Conservation (phyloP, 64 coral and sea anemone species). For the Trachythela sp. region DNA sequence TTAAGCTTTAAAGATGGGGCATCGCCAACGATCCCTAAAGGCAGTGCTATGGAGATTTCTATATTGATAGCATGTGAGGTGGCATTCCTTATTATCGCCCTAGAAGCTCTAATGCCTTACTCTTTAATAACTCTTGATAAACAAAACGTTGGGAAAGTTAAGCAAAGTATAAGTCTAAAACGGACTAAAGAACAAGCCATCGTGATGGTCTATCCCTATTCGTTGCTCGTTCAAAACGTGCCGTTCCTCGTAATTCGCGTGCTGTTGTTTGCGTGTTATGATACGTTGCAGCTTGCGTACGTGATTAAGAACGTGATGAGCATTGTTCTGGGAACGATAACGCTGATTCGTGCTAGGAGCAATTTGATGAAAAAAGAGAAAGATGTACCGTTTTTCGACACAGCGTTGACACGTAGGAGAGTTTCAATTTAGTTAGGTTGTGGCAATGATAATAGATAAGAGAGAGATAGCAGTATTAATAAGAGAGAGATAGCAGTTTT, state of each 20-base stretch:
- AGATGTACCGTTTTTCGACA: neutral
- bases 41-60: neutral
- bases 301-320: conserved; percentile 1
- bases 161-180: neutral
- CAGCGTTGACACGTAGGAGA: neutral
- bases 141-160: neutral
- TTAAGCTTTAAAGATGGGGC: neutral
- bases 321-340: neutral
- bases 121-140: neutral
- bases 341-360: neutral
- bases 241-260: neutral
- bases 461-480: no score
- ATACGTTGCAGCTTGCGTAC: neutral
- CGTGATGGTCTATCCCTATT: neutral
- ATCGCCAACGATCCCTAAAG: neutral
- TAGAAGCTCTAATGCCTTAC: neutral
- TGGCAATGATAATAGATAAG: no score
- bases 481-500: no score
- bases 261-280: neutral
- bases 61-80: neutral
- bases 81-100: neutral
- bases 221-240: neutral
- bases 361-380: neutral
- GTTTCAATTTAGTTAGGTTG: neutral
- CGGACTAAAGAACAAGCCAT: neutral